phyloP scores from a whole-genome alignment of 2,888 invertebrate species.

The Timema podura region DNA sequence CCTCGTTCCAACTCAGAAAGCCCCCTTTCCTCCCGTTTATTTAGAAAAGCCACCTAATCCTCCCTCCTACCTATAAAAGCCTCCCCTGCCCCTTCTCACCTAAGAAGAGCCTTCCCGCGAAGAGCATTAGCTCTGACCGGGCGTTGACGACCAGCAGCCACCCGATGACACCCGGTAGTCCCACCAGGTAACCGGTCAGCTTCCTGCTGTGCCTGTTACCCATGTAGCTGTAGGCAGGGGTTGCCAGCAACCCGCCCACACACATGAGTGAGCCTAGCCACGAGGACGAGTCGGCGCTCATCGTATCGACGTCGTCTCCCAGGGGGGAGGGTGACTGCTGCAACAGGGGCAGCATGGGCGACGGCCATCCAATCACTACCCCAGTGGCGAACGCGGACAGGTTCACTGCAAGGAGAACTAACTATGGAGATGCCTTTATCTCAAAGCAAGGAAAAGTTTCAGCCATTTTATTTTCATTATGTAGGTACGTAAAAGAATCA shows the following conservation, averaged over 20 bases:
- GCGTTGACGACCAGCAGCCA: constrained; percentile 56
- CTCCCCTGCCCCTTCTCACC: too few species aligned
- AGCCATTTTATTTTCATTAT: too few species aligned
- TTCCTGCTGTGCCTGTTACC: constrained; percentile 53
- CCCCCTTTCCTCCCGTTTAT: too few species aligned
- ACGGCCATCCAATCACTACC: constrained; percentile 16
- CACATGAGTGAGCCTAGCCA: constrained; percentile 55
- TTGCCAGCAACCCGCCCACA: constrained; percentile 52
- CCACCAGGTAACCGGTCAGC: constrained; percentile 49
- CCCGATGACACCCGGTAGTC: constrained; percentile 53
- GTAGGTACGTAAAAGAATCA: too few species aligned
- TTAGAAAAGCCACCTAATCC: too few species aligned
- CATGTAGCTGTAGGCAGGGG: constrained; percentile 47
- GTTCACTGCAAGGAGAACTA: constrained; percentile 24
- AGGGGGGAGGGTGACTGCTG: constrained; percentile 38
- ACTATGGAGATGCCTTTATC: too few species aligned
- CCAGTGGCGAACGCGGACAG: constrained; percentile 17
- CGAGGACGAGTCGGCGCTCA: constrained; percentile 47
- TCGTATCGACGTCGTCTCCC: constrained; percentile 39
- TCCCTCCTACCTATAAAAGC: too few species aligned
- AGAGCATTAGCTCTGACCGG: constrained; percentile 44
- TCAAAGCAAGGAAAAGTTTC: too few species aligned
- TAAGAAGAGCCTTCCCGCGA: not conserved
- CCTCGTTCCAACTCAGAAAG: too few species aligned
- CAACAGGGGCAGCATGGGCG: constrained; percentile 40